These are phyloP conservation scores for Misgurnus mizolepis DNA, from an alignment of 2,113 vertebrate species.

Conservation along the genomic window DNA sequence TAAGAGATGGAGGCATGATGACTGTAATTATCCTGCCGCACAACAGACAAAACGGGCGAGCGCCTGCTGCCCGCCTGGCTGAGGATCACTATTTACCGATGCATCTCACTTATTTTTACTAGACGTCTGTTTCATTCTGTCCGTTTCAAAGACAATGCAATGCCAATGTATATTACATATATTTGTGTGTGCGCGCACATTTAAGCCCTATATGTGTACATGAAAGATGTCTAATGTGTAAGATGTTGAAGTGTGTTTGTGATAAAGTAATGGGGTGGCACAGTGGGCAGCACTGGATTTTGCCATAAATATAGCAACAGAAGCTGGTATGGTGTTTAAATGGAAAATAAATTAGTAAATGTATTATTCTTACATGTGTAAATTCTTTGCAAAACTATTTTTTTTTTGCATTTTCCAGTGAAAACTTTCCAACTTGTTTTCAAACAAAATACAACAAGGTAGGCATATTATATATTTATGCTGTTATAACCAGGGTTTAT, in stretches of 20 bases:
- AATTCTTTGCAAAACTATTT: too few relatives aligned
- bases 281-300: too few relatives aligned
- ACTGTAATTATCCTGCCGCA: conserved; percentile 57
- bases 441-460: too few relatives aligned
- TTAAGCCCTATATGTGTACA: not conserved
- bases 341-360: too few relatives aligned
- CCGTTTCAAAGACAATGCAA: not conserved
- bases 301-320: too few relatives aligned
- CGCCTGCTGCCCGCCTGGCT: conserved; percentile 4
- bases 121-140: not conserved
- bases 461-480: too few relatives aligned
- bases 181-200: not conserved
- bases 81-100: not conserved
- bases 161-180: not conserved
- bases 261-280: too few relatives aligned
- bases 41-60: conserved; percentile 36
- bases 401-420: too few relatives aligned
- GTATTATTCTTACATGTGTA: too few relatives aligned
- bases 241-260: not conserved
- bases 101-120: not conserved
- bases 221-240: not conserved
- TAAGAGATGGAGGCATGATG: conserved; percentile 52
- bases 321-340: too few relatives aligned
- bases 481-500: too few relatives aligned
- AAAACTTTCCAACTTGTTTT: too few relatives aligned